Base-by-base conservation (phyloP, 2,888 invertebrate genomes). In the Meghimatium bilineatum region DNA sequence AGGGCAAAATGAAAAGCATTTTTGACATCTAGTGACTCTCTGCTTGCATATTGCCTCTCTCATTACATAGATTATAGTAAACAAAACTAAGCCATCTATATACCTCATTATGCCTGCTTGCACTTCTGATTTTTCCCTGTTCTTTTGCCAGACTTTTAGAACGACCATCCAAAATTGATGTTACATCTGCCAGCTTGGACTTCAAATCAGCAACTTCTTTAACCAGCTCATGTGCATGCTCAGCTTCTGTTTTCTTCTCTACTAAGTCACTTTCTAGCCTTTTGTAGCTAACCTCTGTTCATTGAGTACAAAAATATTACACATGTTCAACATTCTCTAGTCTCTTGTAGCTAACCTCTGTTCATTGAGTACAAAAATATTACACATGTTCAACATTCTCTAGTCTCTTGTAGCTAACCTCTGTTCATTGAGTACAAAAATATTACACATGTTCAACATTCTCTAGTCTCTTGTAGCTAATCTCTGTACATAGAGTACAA, bases 31-130 rank as follows among this genome's bases (percentile, higher is more conserved):
- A n/a, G n/a, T n/a, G n/a, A n/a, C n/a, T n/a, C n/a, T n/a, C n/a
- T n/a, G n/a, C n/a, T n/a, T n/a, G n/a, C n/a, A n/a, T n/a, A n/a
- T n/a, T n/a, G n/a, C n/a, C 56, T 56, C 56, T 56, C 66, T 66
- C 14, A n/a, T 66, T n/a, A 3, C 29, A 10, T n/a, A 29, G 14
- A 3, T 66, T n/a, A 10, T 66, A 1, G 14, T 12, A 44, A 44
- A 44, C 2, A 17, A 56, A 56, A 56, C 49, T 49, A 12, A 49
- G 1, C 29, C 29, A 44, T 23, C 14, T 29, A 56, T 84, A 75
- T 85, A 93, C 93, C 90, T 93, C 90, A 38, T 87, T 91, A 85
- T 92, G 91, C 87, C 91, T 92, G 23, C 88, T 85, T 0, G 89
- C 89, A 89, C 91, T 92, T 83, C 89, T 90, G 83, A 88, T 90